Evolutionary conservation across 2,888 invertebrate genomes (phyloP), one percentile per base, ranked within the genome.

Genomic region (Drepanosiphum platanoidis): DNA sequence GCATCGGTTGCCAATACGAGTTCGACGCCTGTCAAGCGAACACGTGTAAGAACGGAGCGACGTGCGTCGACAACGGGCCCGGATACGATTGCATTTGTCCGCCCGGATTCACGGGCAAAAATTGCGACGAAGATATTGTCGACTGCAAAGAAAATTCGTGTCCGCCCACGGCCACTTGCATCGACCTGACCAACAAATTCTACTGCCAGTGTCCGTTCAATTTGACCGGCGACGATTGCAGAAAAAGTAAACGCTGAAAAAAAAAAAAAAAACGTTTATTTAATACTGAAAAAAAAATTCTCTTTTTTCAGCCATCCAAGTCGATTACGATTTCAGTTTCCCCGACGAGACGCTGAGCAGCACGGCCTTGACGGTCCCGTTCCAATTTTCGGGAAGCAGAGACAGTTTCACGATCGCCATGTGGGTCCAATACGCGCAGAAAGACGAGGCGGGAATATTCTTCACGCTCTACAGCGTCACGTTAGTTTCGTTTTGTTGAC

Each of bases 151-250:
- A 97, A 87, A 95, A 96, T 89, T 97, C 97, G 0, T 98, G 98
- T 89, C 96, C 97, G 78, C 97, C 97, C 80, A 96, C 97, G 18
- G 96, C 97, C 0, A 95, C 94, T 4, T 98, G 97, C 89, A 95
- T 97, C 88, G 97, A 97, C 90, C 91, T 97, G 74, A 96, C 96
- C 70, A 95, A 95, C 88, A 93, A 94, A 88, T 97, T 96, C 91
- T 97, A 96, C 89, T 99, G 99, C 89, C 96, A 97, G 90, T 99
- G 99, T 91, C 97, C 98, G 13, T 97, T 98, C 90, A 98, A 98
- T 89, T 92, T 97, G 88, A 98, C 98, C 34, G 99, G 99, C 79
- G 97, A 97, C 89, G 96, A 97, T 89, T 99, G 99, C 89, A 93
- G 97, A 89, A 98, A 98, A 92, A 94, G 96, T 97, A 92, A 92